These are phyloP conservation scores for Apotomis turbidana DNA, from an alignment of 2,888 invertebrate species.

Conservation along the genomic window DNA sequence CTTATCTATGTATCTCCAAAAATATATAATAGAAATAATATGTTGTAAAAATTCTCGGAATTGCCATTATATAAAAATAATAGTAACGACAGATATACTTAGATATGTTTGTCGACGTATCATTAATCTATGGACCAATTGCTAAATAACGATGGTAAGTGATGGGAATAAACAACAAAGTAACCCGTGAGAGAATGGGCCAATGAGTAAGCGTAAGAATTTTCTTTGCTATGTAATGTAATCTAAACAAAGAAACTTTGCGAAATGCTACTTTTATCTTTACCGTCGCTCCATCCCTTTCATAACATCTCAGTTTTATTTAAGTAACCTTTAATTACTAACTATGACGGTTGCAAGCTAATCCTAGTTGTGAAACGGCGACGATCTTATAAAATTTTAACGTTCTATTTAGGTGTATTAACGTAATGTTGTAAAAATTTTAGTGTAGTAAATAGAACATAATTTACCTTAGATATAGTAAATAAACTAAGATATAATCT, in stretches of 20 bases:
- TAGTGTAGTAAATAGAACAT: no score
- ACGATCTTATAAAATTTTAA: background rate
- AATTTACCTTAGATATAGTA: no score
- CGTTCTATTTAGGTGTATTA: no score
- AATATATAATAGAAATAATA: no score
- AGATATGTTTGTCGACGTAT: background rate
- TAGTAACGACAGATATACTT: no score
- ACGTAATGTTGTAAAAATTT: no score
- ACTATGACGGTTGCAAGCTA: no score
- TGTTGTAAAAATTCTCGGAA: no score
- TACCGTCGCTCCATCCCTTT: background rate
- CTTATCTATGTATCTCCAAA: no score
- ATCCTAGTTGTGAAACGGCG: no score
- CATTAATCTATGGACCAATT: background rate
- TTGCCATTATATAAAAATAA: no score
- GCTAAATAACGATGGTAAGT: background rate
- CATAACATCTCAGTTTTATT: background rate
- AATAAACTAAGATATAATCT: no score
- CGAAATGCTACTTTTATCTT: background rate
- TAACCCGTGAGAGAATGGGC: conserved; percentile 4
- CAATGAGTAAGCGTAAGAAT: conserved; percentile 5
- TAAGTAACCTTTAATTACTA: background rate
- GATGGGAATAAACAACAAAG: conserved; percentile 4
- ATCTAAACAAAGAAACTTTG: conserved; percentile 19
- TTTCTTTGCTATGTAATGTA: conserved; percentile 4